These are phyloP conservation scores for Dryobota labecula DNA, from an alignment of 2,888 invertebrate species.

Conservation along the genomic window DNA sequence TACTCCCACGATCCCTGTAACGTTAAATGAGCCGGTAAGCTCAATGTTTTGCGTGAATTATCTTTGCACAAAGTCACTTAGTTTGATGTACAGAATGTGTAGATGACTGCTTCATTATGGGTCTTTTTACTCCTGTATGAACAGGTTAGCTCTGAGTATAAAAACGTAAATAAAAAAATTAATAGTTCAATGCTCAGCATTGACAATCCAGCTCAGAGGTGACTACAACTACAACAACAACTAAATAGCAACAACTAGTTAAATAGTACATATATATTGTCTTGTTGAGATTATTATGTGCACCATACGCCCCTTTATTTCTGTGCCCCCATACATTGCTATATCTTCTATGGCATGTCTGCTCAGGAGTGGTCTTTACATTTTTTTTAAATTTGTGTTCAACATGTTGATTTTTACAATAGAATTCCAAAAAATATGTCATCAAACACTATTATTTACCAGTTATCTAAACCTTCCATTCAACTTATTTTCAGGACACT, in stretches of 20 bases:
- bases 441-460: not conserved
- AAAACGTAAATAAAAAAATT: not conserved
- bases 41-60: too few species aligned
- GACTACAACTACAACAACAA: too few species aligned
- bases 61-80: not conserved
- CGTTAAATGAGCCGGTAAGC: too few species aligned
- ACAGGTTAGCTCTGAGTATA: not conserved
- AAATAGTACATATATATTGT: too few species aligned
- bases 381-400: not conserved
- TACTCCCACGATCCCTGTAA: too few species aligned
- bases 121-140: too few species aligned
- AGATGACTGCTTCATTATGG: not conserved
- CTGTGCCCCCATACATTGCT: not conserved
- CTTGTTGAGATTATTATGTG: not conserved
- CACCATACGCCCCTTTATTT: not conserved
- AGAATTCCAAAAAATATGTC: not conserved
- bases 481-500: slow-evolving; percentile 92
- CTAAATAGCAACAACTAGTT: too few species aligned
- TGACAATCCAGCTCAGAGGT: not conserved
- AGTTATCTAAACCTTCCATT: not conserved
- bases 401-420: not conserved
- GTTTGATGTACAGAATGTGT: not conserved
- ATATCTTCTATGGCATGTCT: not conserved
- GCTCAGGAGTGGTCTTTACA: not conserved
- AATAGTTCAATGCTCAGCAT: not conserved